Evolutionary conservation across 2,888 invertebrate genomes (phyloP), one percentile per base, ranked within the genome.

Genomic region (Dioctria linearis): DNA sequence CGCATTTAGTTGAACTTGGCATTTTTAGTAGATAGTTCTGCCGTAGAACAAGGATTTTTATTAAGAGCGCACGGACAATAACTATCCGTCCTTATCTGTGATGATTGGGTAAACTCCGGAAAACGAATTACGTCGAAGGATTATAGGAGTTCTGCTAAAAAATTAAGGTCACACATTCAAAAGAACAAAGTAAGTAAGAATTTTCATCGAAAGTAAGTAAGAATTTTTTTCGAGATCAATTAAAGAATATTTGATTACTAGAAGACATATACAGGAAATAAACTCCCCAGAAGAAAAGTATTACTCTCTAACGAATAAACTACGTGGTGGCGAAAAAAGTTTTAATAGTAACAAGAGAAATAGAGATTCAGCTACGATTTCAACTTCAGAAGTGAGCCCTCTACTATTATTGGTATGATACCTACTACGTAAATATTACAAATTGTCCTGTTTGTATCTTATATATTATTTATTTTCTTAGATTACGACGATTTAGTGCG

Each of bases 301-400:
- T 13, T 61, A 61, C 61, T n/a, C 61, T 13, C 9, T 61, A 61
- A 61, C n/a, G 61, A 61, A 61, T n/a, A 61, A 25, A 13, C 61
- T 61, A 61, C 8, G 37, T n/a, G 54, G 11, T 5, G 54, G n/a
- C 3, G 54, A n/a, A n/a, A n/a, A n/a, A n/a, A n/a, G n/a, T n/a
- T 5, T 54, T 54, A n/a, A 54, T n/a, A n/a, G 54, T n/a, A 54
- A 54, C 5, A 13, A 8, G 8, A 61, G 13, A 61, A 61, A 25
- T n/a, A 61, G 8, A 25, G 37, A n/a, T 25, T 9, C 5, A 25
- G 37, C 9, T 25, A 25, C n/a, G 13, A 25, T 3, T n/a, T n/a
- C n/a, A n/a, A 9, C 49, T 5, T 6, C 49, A 9, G 5, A 49
- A 49, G 9, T 49, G 49, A 49, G 9, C 5, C 5, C 9, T 49